phyloP scores from a whole-genome alignment of 2,113 vertebrate species.

The Notothenia coriiceps region DNA sequence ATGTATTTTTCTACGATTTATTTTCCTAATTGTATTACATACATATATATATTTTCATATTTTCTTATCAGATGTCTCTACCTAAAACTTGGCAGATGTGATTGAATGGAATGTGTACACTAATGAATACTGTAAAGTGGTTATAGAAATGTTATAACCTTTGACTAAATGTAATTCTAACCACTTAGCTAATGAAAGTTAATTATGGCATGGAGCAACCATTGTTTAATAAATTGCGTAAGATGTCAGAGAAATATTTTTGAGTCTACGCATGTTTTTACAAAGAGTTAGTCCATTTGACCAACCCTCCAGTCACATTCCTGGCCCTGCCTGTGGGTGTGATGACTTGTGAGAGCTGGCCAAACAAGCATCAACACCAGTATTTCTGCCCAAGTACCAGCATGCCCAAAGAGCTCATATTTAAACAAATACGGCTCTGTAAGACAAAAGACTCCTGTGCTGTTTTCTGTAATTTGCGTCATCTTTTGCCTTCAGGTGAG shows the following conservation, averaged over 20 bases:
- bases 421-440: slow-evolving; percentile 47
- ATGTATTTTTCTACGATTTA: neutral
- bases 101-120: neutral
- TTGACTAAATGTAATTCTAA: neutral
- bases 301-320: slow-evolving; percentile 36
- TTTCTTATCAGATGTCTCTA: neutral
- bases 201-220: neutral
- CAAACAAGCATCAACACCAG: slow-evolving; percentile 42
- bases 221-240: slow-evolving; percentile 21
- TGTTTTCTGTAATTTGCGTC: slow-evolving; percentile 7
- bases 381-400: slow-evolving; percentile 59
- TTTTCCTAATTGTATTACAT: neutral
- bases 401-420: slow-evolving; percentile 44
- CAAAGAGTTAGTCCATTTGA: neutral
- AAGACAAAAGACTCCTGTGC: slow-evolving; percentile 10
- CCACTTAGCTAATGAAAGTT: neutral
- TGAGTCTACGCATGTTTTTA: slow-evolving; percentile 3
- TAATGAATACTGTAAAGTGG: neutral
- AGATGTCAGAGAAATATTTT: neutral
- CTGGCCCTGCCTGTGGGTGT: slow-evolving; percentile 21
- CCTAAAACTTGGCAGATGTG: neutral
- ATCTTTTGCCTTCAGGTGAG: slow-evolving; percentile 15
- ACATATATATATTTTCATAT: neutral
- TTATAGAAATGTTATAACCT: neutral
- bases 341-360: slow-evolving; percentile 31